A percentile compares a stretch with the other conserved stretches of the same genome.
Evolutionary conservation across 1,140 invertebrate species (phyloP).

Genomic region (Drosophila insularis): DNA sequence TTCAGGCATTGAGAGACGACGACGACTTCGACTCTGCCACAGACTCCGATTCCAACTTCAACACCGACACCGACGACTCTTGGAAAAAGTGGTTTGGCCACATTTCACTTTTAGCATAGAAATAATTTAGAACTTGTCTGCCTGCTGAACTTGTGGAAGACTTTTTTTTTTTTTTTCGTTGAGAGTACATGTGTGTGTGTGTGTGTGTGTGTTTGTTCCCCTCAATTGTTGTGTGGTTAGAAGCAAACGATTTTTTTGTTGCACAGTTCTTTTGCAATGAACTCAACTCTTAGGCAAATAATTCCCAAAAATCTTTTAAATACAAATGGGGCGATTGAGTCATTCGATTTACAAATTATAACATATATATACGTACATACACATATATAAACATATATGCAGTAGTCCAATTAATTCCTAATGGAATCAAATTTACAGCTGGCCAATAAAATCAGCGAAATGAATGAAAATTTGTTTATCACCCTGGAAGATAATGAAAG

Average conservation of each 20-base stretch:
- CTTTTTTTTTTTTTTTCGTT: neutral
- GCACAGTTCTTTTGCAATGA: neutral
- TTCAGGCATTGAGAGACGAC: constrained; percentile 6
- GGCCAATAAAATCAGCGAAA: neutral
- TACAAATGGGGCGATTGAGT: neutral
- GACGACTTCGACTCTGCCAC: no score
- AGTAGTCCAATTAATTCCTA: constrained; percentile 12
- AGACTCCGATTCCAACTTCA: no score
- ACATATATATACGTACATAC: no score
- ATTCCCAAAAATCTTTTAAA: neutral
- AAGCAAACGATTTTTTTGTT: neutral
- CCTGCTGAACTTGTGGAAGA: constrained; percentile 17
- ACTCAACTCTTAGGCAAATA: neutral
- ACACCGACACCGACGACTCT: constrained; percentile 4
- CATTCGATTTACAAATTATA: neutral
- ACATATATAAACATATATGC: no score
- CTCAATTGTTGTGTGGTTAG: constrained; percentile 10
- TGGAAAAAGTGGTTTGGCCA: constrained; percentile 67
- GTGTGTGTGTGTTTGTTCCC: neutral
- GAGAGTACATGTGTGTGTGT: no score
- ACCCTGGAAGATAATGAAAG: neutral
- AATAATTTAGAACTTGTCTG: constrained; percentile 73
- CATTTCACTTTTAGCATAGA: constrained; percentile 80
- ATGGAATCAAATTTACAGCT: constrained; percentile 11
- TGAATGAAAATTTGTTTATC: neutral